These are phyloP conservation scores for Leucoraja ocellata DNA, from an alignment of 2,797 vertebrate species.

Conservation along the genomic window DNA sequence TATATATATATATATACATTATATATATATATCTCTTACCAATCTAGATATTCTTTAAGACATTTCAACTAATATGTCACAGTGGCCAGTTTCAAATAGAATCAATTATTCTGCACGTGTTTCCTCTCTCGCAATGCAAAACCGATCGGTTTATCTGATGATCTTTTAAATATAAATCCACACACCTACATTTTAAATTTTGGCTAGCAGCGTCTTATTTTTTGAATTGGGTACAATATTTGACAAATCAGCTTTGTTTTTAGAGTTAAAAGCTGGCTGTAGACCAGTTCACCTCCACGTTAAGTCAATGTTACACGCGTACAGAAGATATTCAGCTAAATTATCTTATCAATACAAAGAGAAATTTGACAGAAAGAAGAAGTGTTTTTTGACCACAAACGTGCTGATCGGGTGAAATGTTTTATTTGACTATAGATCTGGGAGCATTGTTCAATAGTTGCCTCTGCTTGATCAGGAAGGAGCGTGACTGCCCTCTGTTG, in stretches of 20 bases:
- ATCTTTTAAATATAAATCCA: neutral
- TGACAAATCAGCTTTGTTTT: neutral
- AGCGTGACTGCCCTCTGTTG: conserved; percentile 69
- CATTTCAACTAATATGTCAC: neutral
- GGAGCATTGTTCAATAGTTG: conserved; percentile 59
- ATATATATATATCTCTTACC: neutral
- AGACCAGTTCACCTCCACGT: conserved; percentile 40
- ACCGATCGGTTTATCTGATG: neutral
- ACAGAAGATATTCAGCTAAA: conserved; percentile 64
- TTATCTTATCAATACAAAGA: conserved; percentile 66
- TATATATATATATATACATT: neutral
- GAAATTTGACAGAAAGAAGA: conserved; percentile 68
- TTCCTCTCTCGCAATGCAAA: neutral
- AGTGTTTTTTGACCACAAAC: conserved; percentile 63
- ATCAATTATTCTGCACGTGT: neutral
- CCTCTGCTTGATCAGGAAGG: conserved; percentile 49
- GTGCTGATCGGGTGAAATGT: conserved; percentile 64
- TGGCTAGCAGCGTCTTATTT: neutral
- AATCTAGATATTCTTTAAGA: neutral
- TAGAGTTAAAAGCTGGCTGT: neutral
- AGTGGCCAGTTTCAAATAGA: neutral
- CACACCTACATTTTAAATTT: neutral
- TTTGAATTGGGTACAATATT: neutral
- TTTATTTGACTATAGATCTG: conserved; percentile 61
- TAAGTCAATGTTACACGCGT: conserved; percentile 61